These are phyloP conservation scores for Anoncus sp. DNA, from an alignment of 2,888 invertebrate genomes.

Conservation along the genomic window DNA sequence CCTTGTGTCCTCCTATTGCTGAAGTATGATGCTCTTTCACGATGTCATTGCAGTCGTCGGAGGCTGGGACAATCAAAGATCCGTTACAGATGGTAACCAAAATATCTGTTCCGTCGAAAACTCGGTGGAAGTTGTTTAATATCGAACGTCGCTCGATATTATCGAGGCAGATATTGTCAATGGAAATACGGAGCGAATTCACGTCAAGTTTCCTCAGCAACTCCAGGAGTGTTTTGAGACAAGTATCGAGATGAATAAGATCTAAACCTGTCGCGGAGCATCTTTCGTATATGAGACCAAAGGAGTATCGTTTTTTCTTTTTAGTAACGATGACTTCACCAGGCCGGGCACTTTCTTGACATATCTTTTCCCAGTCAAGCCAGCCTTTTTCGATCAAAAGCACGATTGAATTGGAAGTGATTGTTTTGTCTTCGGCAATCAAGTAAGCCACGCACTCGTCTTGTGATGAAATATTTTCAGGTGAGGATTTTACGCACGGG, in stretches of 20 bases:
- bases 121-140: too few relatives aligned
- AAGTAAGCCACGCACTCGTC: too few relatives aligned
- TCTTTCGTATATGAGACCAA: neutral
- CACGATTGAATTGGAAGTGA: too few relatives aligned
- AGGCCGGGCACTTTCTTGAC: neutral
- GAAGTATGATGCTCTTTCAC: neutral
- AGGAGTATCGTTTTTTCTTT: neutral
- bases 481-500: too few relatives aligned
- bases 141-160: too few relatives aligned
- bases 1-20: too few relatives aligned
- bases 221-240: neutral
- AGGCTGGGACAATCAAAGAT: neutral
- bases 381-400: neutral
- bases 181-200: too few relatives aligned
- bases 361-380: neutral
- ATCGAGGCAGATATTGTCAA: too few relatives aligned
- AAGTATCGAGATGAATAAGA: neutral
- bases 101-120: neutral
- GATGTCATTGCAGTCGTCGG: neutral
- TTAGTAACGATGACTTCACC: neutral
- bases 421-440: too few relatives aligned
- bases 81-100: neutral
- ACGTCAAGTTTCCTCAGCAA: neutral
- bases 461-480: too few relatives aligned
- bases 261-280: neutral